A percentile compares a stretch with the other conserved stretches of the same genome.
phyloP scores from a whole-genome alignment of 2,113 vertebrate genomes.

The rabbit (Oryctolagus cuniculus) region mOryCun1.1 NC_091435.1:100658001-100658500 shows the following conservation, averaged over 20 bases:
- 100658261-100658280: constrained; percentile 9
- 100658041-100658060: not conserved
- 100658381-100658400: not conserved
- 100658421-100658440: too few species aligned
- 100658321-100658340: not conserved
- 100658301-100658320: not conserved
- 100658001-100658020: not conserved
- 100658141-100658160: constrained; percentile 33
- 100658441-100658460: too few species aligned
- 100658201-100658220: not conserved
- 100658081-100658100: not conserved
- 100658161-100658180: constrained; percentile 36
- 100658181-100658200: constrained; percentile 8
- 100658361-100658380: not conserved
- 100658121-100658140: not conserved
- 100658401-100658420: not conserved
- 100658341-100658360: constrained; percentile 11
- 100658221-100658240: not conserved
- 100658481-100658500: too few species aligned
- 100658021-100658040: not conserved
- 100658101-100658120: not conserved
- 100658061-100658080: not conserved
- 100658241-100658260: constrained; percentile 13
- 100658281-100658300: constrained; percentile 47
- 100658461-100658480: too few species aligned